Evolutionary conservation across 2,888 invertebrate species (phyloP).

Genomic region (Neria commutata): DNA sequence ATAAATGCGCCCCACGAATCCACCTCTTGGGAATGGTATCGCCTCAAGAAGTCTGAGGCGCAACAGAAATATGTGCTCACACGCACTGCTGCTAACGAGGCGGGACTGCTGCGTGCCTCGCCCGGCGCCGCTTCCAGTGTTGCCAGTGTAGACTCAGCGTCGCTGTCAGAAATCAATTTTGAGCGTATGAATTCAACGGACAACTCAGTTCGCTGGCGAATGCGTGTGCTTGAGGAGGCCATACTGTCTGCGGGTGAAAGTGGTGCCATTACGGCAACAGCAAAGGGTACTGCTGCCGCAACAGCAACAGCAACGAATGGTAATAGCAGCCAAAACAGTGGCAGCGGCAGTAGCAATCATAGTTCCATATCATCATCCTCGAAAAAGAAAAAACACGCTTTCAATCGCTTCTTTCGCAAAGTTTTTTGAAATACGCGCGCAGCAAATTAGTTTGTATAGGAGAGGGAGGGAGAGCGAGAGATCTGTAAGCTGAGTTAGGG

Average conservation of each 20-base stretch:
- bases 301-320: slow-evolving; percentile 13
- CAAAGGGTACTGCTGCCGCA: slow-evolving; percentile 29
- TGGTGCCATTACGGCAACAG: no score
- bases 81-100: not conserved
- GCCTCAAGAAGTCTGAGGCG: slow-evolving; percentile 49
- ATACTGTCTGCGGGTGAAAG: slow-evolving; percentile 46
- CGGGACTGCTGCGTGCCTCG: slow-evolving; percentile 13
- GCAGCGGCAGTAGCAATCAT: slow-evolving; percentile 43
- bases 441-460: no score
- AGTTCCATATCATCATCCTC: slow-evolving; percentile 42
- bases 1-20: slow-evolving; percentile 54
- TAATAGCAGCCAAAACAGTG: slow-evolving; percentile 36
- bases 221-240: slow-evolving; percentile 55
- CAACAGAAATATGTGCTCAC: slow-evolving; percentile 26
- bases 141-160: slow-evolving; percentile 45
- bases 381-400: slow-evolving; percentile 69
- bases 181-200: slow-evolving; percentile 51
- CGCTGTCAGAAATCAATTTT: slow-evolving; percentile 55
- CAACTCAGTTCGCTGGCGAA: slow-evolving; percentile 57
- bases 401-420: slow-evolving; percentile 80
- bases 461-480: no score
- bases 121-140: no score
- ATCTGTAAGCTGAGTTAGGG: no score
- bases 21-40: slow-evolving; percentile 63
- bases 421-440: slow-evolving; percentile 68